Evolutionary conservation across 2,888 invertebrate genomes (phyloP).

Genomic region (Drosophila mimica): DNA sequence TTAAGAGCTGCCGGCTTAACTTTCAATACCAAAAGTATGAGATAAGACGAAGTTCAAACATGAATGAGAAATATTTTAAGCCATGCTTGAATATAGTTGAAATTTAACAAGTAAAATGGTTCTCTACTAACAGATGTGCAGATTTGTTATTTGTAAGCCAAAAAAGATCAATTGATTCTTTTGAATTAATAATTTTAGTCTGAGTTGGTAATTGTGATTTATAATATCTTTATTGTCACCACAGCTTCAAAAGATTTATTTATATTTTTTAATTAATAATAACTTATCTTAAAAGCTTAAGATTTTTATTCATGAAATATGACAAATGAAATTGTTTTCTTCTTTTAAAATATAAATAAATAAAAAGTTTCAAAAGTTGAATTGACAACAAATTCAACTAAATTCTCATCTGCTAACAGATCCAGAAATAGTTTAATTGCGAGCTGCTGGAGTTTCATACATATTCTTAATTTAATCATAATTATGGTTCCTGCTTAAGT

Average conservation of each 20-base stretch:
- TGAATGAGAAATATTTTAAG: not conserved
- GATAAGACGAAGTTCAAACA: not conserved
- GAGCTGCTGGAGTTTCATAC: not conserved
- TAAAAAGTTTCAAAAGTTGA: not conserved
- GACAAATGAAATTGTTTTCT: too few relatives aligned
- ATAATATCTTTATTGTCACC: too few relatives aligned
- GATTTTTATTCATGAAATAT: not conserved
- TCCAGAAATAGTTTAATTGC: not conserved
- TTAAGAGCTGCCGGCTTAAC: constrained; percentile 2
- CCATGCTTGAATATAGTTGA: not conserved
- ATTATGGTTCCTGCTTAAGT: not conserved
- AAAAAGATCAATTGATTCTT: not conserved
- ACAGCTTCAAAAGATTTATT: not conserved
- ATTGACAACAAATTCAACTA: not conserved
- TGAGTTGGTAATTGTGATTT: not conserved
- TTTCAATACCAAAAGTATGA: constrained; percentile 5
- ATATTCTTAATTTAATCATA: not conserved
- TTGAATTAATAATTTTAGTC: not conserved
- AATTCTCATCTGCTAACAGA: rapidly evolving
- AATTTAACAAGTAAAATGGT: not conserved
- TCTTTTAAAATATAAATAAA: not conserved
- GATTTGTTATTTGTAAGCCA: not conserved
- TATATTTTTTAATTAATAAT: not conserved
- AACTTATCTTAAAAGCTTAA: not conserved
- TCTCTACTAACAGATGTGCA: not conserved